A percentile compares a stretch with the other conserved stretches of the same genome.
Evolutionary conservation across 2,113 vertebrate species (phyloP).

Genomic region (Ptychochromis oligacanthus): DNA sequence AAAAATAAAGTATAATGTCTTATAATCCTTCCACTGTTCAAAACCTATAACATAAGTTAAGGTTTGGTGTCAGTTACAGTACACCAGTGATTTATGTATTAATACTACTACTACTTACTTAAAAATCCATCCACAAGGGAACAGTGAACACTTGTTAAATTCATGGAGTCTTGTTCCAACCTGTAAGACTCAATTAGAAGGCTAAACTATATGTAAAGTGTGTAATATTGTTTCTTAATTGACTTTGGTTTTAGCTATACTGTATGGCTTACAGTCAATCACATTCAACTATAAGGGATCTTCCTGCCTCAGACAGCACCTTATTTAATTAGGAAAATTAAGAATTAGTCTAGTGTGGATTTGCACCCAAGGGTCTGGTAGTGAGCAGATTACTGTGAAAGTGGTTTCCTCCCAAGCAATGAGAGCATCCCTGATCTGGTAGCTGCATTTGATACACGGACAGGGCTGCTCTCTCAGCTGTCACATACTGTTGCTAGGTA

Average conservation of each 20-base stretch:
- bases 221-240: background rate
- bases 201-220: background rate
- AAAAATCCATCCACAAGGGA: background rate
- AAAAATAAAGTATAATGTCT: background rate
- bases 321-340: slow-evolving; percentile 66
- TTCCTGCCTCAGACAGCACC: slow-evolving; percentile 16
- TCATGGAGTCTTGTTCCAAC: background rate
- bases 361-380: slow-evolving; percentile 15
- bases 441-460: background rate
- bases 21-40: background rate
- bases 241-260: background rate
- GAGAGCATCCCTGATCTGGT: slow-evolving; percentile 4
- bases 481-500: background rate
- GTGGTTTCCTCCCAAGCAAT: slow-evolving; percentile 29
- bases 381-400: slow-evolving; percentile 57
- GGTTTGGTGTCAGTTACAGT: too few relatives aligned
- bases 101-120: too few relatives aligned
- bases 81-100: too few relatives aligned
- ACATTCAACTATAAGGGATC: background rate
- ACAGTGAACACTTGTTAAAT: background rate
- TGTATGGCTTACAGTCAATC: background rate
- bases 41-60: background rate
- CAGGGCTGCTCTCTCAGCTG: background rate
- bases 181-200: background rate
- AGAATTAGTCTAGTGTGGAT: slow-evolving; percentile 26